Evolutionary conservation across 2,888 invertebrate species (phyloP).

Genomic region (Pollenia amentaria): DNA sequence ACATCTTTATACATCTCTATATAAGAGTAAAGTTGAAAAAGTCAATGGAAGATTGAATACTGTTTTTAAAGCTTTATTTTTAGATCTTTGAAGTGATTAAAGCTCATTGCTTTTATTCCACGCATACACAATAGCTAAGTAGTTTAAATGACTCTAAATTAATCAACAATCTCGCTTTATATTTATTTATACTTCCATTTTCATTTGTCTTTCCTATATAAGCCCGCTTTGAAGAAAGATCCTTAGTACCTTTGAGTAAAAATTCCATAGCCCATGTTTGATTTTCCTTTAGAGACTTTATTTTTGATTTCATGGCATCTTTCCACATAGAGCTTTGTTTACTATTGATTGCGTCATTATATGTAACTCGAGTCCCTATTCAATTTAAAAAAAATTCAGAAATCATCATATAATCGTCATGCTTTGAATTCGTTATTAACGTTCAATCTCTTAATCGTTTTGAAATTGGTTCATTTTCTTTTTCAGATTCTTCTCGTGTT

Average conservation of each 20-base stretch:
- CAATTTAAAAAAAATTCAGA: too few species aligned
- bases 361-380: too few species aligned
- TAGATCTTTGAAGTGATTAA: too few species aligned
- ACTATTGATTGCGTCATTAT: not conserved
- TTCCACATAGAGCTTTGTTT: slow-evolving; percentile 12
- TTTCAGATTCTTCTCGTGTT: not conserved
- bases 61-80: too few species aligned
- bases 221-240: slow-evolving; percentile 1
- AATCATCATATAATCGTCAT: slow-evolving; percentile 11
- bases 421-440: slow-evolving; percentile 19
- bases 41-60: too few species aligned
- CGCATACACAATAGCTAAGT: too few species aligned
- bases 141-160: too few species aligned
- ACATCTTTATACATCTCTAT: too few species aligned
- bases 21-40: too few species aligned
- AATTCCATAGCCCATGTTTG: not conserved
- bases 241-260: not conserved
- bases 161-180: not conserved
- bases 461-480: slow-evolving; percentile 1
- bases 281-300: not conserved
- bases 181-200: not conserved
- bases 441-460: slow-evolving; percentile 22
- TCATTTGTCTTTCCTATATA: not conserved
- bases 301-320: slow-evolving; percentile 71
- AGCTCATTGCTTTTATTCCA: too few species aligned